Conservation (phyloP, 2,113 vertebrate genomes). For the Fulica atra region DNA sequence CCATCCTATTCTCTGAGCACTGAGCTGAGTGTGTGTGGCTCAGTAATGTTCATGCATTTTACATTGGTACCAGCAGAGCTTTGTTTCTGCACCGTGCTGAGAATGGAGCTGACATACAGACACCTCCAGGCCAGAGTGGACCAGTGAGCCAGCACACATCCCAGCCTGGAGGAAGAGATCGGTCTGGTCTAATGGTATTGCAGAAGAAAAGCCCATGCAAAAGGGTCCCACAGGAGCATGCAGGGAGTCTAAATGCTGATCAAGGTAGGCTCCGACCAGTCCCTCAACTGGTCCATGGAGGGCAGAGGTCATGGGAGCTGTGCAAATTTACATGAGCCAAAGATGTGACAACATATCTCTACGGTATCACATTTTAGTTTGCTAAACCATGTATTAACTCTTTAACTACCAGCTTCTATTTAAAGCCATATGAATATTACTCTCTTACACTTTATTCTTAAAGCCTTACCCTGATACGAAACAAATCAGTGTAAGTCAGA, state of each 20-base stretch:
- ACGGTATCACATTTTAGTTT: neutral
- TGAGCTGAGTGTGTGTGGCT: neutral
- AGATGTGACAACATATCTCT: neutral
- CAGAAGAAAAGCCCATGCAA: neutral
- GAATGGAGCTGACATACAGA: neutral
- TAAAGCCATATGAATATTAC: neutral
- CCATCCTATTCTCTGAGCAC: neutral
- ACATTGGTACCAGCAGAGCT: neutral
- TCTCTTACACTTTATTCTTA: neutral
- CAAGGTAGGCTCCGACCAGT: neutral
- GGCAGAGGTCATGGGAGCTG: neutral
- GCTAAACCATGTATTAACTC: neutral
- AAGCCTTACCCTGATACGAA: neutral
- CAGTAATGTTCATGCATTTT: neutral
- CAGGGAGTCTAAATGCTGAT: neutral
- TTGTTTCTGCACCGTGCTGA: neutral
- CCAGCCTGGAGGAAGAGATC: neutral
- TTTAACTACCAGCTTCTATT: neutral
- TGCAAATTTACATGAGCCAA: neutral
- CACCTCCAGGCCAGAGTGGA: neutral
- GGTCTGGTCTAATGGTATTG: neutral
- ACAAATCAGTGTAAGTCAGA: neutral
- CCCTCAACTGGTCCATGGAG: neutral
- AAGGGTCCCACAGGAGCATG: neutral
- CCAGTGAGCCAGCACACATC: accelerated